Conservation (phyloP, 2,797 vertebrate species). For the Phoxinus dragarum region DNA sequence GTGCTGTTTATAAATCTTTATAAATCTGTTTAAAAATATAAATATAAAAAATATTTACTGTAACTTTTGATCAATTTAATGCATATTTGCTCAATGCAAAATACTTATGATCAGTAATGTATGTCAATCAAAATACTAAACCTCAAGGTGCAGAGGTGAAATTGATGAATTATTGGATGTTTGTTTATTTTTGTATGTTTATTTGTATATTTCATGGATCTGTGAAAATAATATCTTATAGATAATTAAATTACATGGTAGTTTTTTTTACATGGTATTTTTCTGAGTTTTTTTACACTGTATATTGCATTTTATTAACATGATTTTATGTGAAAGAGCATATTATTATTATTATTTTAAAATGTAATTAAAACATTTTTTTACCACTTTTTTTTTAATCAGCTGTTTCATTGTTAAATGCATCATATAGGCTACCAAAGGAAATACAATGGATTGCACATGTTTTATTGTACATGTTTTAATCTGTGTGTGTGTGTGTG, state of each 20-base stretch:
- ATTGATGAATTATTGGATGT: background rate
- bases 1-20: too few relatives aligned
- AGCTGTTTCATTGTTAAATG: background rate
- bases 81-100: background rate
- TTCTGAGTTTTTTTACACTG: background rate
- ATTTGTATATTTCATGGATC: background rate
- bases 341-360: background rate
- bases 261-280: background rate
- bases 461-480: background rate
- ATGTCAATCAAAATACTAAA: background rate
- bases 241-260: background rate
- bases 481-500: background rate
- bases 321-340: background rate
- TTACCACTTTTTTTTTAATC: background rate
- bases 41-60: background rate
- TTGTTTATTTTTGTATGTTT: background rate
- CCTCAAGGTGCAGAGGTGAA: background rate
- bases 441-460: background rate
- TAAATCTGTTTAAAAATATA: too few relatives aligned
- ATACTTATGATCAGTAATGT: background rate
- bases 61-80: background rate
- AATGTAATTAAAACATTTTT: background rate
- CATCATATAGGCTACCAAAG: background rate
- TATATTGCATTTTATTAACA: background rate
- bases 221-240: background rate